Conservation (phyloP, 1,140 invertebrate species). For the Atopsyche davidsoni region DNA sequence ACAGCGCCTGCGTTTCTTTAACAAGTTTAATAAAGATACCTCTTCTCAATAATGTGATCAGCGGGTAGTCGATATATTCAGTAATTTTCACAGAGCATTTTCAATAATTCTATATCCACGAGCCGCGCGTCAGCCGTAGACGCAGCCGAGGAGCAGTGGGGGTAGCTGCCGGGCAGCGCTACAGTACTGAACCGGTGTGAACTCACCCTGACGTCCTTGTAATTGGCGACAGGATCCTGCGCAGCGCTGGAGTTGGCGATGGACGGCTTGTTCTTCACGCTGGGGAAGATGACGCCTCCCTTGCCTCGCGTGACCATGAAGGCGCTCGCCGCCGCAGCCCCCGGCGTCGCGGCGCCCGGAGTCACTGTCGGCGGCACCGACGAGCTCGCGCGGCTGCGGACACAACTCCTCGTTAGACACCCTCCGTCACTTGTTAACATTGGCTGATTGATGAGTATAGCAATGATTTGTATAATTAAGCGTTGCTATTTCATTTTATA, state of each 20-base stretch:
- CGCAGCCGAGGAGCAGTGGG: slow-evolving; percentile 1
- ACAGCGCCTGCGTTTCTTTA: too few relatives aligned
- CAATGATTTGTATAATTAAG: too few relatives aligned
- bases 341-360: slow-evolving; percentile 30
- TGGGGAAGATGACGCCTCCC: slow-evolving; percentile 80
- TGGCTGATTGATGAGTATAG: neutral
- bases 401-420: slow-evolving; percentile 39
- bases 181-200: neutral
- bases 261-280: slow-evolving; percentile 82
- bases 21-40: too few relatives aligned
- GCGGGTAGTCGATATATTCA: too few relatives aligned
- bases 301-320: slow-evolving; percentile 41
- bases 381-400: slow-evolving; percentile 36
- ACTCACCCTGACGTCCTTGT: slow-evolving; percentile 78
- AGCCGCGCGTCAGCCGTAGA: neutral
- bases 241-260: slow-evolving; percentile 74
- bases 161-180: neutral
- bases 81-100: too few relatives aligned
- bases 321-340: slow-evolving; percentile 27
- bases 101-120: too few relatives aligned
- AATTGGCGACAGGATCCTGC: slow-evolving; percentile 62
- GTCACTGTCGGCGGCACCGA: slow-evolving; percentile 35
- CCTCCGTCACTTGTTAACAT: slow-evolving; percentile 5
- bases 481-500: too few relatives aligned
- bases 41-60: too few relatives aligned